Conservation (phyloP, 2,888 invertebrate genomes). For the Trichacis sp. region DNA sequence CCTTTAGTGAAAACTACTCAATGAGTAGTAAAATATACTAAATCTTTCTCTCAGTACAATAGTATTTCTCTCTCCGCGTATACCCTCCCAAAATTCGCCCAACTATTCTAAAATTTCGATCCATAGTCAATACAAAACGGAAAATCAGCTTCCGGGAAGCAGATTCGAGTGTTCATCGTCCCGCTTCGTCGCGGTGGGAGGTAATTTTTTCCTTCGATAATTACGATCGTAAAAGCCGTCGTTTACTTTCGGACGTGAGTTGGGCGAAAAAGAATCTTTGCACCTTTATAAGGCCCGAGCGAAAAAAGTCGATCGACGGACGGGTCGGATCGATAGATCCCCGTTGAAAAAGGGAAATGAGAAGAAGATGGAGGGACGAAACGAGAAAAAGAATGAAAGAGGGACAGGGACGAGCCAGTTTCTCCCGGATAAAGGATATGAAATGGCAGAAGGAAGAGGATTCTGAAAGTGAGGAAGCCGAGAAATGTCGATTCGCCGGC, state of each 20-base stretch:
- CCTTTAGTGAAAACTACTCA: no score
- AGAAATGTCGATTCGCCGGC: conserved; percentile 40
- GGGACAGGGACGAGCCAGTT: conserved; percentile 11
- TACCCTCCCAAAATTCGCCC: no score
- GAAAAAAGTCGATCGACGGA: conserved; percentile 42
- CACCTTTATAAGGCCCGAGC: conserved; percentile 1
- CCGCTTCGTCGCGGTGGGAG: not conserved
- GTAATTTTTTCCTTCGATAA: not conserved
- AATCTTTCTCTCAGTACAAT: no score
- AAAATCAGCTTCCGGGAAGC: no score
- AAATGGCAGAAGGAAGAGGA: conserved; percentile 3
- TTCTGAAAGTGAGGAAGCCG: conserved; percentile 7
- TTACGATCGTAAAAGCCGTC: conserved; percentile 1
- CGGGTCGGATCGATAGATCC: conserved; percentile 7
- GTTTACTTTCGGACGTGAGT: not conserved
- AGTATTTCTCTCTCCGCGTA: no score
- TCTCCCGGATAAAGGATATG: conserved; percentile 5
- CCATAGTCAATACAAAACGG: no score
- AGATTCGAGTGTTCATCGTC: no score
- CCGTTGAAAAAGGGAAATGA: not conserved
- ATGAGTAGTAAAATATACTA: no score
- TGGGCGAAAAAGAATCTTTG: conserved; percentile 1
- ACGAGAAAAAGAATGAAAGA: no score
- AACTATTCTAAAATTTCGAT: no score
- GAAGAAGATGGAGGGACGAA: no score